Base-by-base conservation (phyloP, 2,113 vertebrate genomes). In the Pycnonotus jocosus region DNA sequence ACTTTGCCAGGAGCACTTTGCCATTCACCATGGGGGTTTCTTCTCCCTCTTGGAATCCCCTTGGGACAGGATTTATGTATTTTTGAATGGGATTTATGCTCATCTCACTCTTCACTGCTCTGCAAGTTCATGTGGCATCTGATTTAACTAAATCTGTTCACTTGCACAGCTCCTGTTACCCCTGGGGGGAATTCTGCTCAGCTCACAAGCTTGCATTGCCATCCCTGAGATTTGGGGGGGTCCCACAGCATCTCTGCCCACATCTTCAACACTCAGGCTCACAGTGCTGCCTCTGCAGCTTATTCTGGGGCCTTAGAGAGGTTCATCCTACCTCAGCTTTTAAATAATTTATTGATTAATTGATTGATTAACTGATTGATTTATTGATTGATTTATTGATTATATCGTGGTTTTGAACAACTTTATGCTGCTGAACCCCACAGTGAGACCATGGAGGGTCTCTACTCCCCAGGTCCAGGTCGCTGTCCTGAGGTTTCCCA, bases 1-100 rank as follows among this genome's bases (percentile, higher is more conserved):
- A 35, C 47, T 66, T 33, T 45, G 60, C 27, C 51, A 47, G 81
- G 15, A 83, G 20, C 53, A 11, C 45, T 11, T 19, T 30, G 61
- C 27, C 3, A 1, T 48, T 88, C 42, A 27, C 10, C 0, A 0
- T 1, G 35, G 33, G 24, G 27, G 7, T 45, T 86, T 66, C 17
- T 65, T 81, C 31, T 17, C 57, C 33, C 31, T 71, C 61, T 33
- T 3, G 38, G 28, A 50, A 21, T 61, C 25, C 31, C 27, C 65
- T 9, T 2, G 33, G n/a, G 60, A 35, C 45, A 51, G 37, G 7
- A 33, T 58, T 76, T 7, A 5, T 21, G 35, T 17, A 4, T 47
- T 77, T 84, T 78, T 33, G 31, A 12, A 3, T 21, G 42, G n/a
- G 9, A 3, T 13, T 81, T 37, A 2, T 1, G 13, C 31, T 81